Conservation (phyloP, 2,888 invertebrate genomes). For the Mesorhabditis belari region DNA sequence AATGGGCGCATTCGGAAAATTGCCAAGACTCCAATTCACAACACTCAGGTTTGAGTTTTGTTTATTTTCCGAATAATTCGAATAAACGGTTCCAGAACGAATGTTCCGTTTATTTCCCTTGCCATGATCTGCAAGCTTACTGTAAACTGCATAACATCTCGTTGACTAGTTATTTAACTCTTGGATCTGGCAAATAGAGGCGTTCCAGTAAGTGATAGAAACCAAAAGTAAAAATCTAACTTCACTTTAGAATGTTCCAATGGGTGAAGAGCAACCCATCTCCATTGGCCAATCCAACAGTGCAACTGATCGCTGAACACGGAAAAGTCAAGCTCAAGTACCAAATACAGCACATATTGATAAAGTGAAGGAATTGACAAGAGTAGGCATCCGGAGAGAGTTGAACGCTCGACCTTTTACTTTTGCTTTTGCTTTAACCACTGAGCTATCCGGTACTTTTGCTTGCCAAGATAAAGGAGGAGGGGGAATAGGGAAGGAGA, state of each 20-base stretch:
- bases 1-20: slow-evolving; percentile 1
- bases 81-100: no score
- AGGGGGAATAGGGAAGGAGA: no score
- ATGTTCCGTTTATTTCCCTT: background rate
- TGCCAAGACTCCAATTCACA: background rate
- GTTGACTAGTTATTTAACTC: background rate
- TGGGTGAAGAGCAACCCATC: background rate
- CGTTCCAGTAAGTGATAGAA: background rate
- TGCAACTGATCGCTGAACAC: background rate
- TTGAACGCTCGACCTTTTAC: no score
- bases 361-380: no score
- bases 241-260: background rate
- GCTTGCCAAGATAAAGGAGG: no score
- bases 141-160: background rate
- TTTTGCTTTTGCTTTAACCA: no score
- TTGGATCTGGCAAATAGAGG: background rate
- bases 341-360: background rate
- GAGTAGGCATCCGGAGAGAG: no score
- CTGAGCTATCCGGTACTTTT: no score
- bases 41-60: background rate
- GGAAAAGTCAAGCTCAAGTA: background rate
- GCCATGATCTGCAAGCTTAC: background rate
- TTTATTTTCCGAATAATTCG: no score
- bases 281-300: background rate
- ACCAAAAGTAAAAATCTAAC: background rate